phyloP scores from a whole-genome alignment of 2,113 vertebrate species.

The Perognathus longimembris region DNA sequence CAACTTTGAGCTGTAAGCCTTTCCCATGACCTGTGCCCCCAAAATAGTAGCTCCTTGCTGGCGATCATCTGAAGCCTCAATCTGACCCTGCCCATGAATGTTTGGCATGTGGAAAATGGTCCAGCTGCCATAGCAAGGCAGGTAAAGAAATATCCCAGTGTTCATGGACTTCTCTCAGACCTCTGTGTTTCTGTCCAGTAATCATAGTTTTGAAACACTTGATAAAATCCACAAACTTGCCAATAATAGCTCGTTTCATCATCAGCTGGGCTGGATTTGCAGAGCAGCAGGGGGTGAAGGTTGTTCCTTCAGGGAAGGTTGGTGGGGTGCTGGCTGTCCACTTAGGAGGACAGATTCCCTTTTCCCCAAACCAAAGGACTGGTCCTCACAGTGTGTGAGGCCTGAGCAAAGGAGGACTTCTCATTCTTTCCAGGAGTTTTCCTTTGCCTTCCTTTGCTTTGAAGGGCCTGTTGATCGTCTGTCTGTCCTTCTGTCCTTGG shows the following conservation, averaged over 20 bases:
- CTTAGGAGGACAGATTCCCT: not conserved
- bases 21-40: constrained; percentile 79
- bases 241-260: constrained; percentile 43
- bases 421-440: not conserved
- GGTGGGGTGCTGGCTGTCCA: not conserved
- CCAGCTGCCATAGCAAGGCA: constrained; percentile 62
- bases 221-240: constrained; percentile 53
- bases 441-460: not conserved
- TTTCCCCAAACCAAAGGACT: not conserved
- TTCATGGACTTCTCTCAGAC: constrained; percentile 61
- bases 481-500: not conserved
- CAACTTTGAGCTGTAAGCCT: constrained; percentile 46
- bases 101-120: constrained; percentile 53
- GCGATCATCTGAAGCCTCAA: constrained; percentile 63
- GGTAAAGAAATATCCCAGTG: constrained; percentile 62
- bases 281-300: not conserved
- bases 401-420: not conserved
- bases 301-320: not conserved
- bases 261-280: constrained; percentile 27
- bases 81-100: constrained; percentile 68
- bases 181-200: constrained; percentile 34
- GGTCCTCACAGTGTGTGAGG: accelerated
- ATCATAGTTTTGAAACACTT: constrained; percentile 62
- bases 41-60: constrained; percentile 72
- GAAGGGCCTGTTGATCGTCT: not conserved